Conservation (phyloP, 1,140 invertebrate genomes). For the Mercenaria mercenaria region DNA sequence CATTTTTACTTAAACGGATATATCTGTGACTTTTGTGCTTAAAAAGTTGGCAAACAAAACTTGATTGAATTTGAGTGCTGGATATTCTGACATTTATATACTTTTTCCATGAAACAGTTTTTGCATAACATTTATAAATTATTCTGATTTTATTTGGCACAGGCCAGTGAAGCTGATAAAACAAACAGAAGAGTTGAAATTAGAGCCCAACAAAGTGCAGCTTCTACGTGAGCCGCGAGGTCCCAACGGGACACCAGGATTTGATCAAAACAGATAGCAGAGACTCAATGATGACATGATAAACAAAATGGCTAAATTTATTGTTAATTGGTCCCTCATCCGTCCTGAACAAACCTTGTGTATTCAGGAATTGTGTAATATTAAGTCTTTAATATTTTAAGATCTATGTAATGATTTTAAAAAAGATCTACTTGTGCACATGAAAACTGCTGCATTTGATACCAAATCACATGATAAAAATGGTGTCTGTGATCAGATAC, state of each 20-base stretch:
- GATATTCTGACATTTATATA: too few species aligned
- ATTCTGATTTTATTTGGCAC: too few species aligned
- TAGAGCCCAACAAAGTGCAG: conserved; percentile 30
- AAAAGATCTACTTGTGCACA: background rate
- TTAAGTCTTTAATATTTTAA: background rate
- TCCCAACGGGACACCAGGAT: conserved; percentile 49
- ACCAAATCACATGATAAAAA: background rate
- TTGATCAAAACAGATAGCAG: conserved; percentile 60
- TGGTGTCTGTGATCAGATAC: background rate
- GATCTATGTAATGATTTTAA: background rate
- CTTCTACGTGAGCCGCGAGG: conserved; percentile 53
- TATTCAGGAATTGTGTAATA: background rate
- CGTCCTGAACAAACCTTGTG: background rate
- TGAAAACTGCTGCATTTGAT: background rate
- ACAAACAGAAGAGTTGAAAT: conserved; percentile 33
- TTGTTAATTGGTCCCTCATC: conserved; percentile 2
- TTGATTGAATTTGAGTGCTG: too few species aligned
- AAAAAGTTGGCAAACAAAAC: too few species aligned
- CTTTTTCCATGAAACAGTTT: too few species aligned
- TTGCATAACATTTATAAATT: too few species aligned
- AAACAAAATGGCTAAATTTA: background rate
- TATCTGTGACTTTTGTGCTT: too few species aligned
- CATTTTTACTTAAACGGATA: too few species aligned
- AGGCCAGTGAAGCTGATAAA: conserved; percentile 55
- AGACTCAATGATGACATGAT: background rate